Evolutionary conservation across 1,140 invertebrate species (phyloP), one percentile per base, ranked within the genome.

Genomic region (Conus ventricosus): DNA sequence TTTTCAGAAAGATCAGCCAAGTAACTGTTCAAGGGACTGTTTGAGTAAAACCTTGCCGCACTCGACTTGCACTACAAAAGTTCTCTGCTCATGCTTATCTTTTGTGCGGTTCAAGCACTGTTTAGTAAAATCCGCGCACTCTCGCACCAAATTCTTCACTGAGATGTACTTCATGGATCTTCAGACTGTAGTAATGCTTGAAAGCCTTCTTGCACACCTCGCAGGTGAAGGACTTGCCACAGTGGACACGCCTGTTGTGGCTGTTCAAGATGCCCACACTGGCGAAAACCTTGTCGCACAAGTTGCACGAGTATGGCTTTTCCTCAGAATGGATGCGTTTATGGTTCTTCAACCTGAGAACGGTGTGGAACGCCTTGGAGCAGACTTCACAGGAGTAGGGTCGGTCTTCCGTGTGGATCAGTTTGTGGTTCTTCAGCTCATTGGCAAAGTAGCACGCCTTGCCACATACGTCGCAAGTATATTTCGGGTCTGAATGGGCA

Each of bases 231-330:
- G 93, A 97, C 97, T 93, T 98, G 17, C 67, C 67, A 20, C 67
- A 20, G 67, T 71, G 67, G 20, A 71, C 67, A 0, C 67, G 67
- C 23, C 67, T 11, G 20, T n/a, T 71, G 67, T 71, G 67, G 20
- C 67, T 71, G 67, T 71, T 71, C 67, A 71, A 71, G 23, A 71
- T 23, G 6, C 67, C 67, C 6, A 23, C 98, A n/a, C 98, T 96
- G 95, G 99, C 99, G 96, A 99, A 99, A 0, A 98, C 97, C 94
- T 99, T 99, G 7, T 98, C 98, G 93, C 98, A 99, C 0, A 97
- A 98, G 89, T 97, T 96, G 93, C 98, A 99, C 93, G 98, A 76
- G 88, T 92, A 85, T 55, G 78, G 78, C 81, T 87, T 89, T 53
- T 82, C 90, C 27, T 60, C 87, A 20, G 87, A 55, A 63, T 91